Percentiles rank a stretch among this genome's conserved stretches.
phyloP scores from a whole-genome alignment of 2,888 invertebrate genomes.

The Lasioglossum zephyrum region DNA sequence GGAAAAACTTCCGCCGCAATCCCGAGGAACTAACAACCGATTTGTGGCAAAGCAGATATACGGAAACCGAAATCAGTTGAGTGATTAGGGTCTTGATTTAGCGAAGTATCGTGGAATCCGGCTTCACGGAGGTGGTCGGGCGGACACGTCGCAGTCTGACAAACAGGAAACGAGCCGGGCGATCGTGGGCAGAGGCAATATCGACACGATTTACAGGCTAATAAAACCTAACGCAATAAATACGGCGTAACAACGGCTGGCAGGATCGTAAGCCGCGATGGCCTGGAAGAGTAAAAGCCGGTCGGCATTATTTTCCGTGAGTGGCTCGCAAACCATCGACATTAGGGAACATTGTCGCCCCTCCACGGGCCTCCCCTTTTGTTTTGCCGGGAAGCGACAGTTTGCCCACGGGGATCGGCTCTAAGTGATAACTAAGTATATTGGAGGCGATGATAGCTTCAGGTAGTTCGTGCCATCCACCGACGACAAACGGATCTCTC shows the following conservation, averaged over 20 bases:
- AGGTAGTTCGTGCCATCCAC: neutral
- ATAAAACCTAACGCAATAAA: conserved; percentile 38
- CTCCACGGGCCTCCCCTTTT: neutral
- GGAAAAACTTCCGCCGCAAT: neutral
- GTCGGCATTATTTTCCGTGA: conserved; percentile 17
- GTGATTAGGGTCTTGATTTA: neutral
- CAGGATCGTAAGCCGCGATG: neutral
- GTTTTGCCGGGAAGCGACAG: neutral
- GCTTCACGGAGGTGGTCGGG: neutral
- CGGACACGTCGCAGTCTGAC: neutral
- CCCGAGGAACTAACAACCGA: neutral
- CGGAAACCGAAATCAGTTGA: neutral
- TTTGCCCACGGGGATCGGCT: neutral
- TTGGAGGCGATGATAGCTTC: conserved; percentile 19
- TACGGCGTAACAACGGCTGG: conserved; percentile 40
- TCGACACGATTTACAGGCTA: conserved; percentile 41
- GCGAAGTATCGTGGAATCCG: neutral
- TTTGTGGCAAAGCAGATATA: neutral
- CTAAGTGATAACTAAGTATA: conserved; percentile 38
- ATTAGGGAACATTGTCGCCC: neutral
- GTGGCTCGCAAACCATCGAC: conserved; percentile 11
- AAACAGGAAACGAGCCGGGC: neutral
- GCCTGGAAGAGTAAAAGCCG: conserved; percentile 13
- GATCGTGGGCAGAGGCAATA: neutral
- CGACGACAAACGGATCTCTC: conserved; percentile 12